Base-by-base conservation (phyloP, 2,888 invertebrate species). In the Atrina japonica region DNA sequence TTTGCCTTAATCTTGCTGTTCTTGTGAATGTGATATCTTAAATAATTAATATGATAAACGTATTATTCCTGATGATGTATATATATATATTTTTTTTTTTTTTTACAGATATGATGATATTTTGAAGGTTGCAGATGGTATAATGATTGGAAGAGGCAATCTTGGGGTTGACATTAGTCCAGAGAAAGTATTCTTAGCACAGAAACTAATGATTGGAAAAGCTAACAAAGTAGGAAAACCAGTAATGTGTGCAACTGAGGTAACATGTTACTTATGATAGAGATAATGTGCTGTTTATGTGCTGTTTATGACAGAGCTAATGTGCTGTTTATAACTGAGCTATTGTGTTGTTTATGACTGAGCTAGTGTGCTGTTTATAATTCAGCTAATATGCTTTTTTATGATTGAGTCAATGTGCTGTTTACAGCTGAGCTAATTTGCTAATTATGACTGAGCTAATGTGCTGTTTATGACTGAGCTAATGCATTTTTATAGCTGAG, bases 111-210 rank as follows among this genome's bases (percentile, higher is more conserved):
- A 30, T 56, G 96, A 98, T 89, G 96, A 96, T 88, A 98, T 99
- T 84, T 96, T 98, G 88, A 93, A 93, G 64, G 96, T 94, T 11
- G 95, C 97, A 0, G 99, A 99, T 90, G 99, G 98, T 83, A 96
- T 99, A 73, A 97, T 99, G 97, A 97, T 98, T 0, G 98, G 98
- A 21, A 94, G 99, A 81, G 99, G 98, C 85, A 98, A 98, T 91
- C 93, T 99, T 73, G 98, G 98, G 81, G 97, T 98, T 88, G 99
- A 99, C 92, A 97, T 99, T 83, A 97, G 98, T 2, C 95, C 97
- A 50, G 98, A 99, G 91, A 90, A 90, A 70, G 89, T 90, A 5
- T 98, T 98, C 93, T 92, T 98, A 40, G 98, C 98, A 0, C 99
- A 99, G 91, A 99, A 99, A 92, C 95, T 96, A 81, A 97, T 99